Evolutionary conservation across 1,140 invertebrate genomes (phyloP).

Genomic region (Zaprionus camerounensis): DNA sequence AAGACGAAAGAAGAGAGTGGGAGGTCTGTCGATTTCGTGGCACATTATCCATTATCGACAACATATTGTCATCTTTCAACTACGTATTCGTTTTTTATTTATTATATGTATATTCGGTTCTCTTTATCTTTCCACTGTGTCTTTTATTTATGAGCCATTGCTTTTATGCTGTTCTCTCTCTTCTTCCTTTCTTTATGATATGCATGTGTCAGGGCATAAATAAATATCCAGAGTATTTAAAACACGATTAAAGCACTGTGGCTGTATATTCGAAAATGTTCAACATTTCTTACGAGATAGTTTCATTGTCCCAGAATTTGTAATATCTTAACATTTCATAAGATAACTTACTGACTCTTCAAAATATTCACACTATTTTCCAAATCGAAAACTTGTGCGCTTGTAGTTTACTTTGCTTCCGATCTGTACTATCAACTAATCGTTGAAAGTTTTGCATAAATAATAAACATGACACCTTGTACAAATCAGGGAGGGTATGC

Average conservation of each 20-base stretch:
- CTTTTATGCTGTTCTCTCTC: background rate
- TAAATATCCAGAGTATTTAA: background rate
- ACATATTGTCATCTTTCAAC: slow-evolving; percentile 51
- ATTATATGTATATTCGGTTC: slow-evolving; percentile 2
- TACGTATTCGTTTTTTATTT: slow-evolving; percentile 2
- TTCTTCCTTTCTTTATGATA: background rate
- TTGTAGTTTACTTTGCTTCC: slow-evolving; percentile 12
- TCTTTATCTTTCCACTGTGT: slow-evolving; percentile 9
- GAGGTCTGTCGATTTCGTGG: slow-evolving; percentile 10
- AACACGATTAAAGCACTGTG: background rate
- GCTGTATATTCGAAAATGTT: background rate
- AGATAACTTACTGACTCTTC: too few species aligned
- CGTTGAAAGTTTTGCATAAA: slow-evolving; percentile 43
- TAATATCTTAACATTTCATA: too few species aligned
- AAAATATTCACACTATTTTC: background rate
- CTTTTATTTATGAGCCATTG: background rate
- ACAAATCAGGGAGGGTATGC: background rate
- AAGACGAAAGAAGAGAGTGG: background rate
- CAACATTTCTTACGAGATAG: background rate
- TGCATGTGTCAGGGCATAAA: slow-evolving; percentile 7
- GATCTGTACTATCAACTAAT: slow-evolving; percentile 33
- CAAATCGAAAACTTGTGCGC: slow-evolving; percentile 20
- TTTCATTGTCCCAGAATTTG: background rate
- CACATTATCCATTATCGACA: slow-evolving; percentile 59
- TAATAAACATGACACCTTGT: slow-evolving; percentile 44